Evolutionary conservation across 2,888 invertebrate genomes (phyloP).

Genomic region (Eucriotettix oculatus): DNA sequence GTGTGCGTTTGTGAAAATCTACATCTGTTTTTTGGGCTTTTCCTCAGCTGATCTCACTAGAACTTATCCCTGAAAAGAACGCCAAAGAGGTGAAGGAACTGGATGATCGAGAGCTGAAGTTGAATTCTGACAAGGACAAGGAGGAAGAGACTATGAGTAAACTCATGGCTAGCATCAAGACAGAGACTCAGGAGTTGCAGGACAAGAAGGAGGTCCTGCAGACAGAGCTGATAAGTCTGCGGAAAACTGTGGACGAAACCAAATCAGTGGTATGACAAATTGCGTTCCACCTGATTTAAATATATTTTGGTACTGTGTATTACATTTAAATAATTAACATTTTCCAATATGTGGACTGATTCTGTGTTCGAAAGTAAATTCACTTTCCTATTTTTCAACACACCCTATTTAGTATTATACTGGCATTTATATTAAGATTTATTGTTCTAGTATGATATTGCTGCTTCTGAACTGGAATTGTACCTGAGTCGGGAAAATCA

Average conservation of each 20-base stretch:
- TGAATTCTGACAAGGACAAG: conserved; percentile 30
- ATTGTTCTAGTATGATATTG: too few species aligned
- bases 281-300: too few species aligned
- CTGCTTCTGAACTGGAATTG: too few species aligned
- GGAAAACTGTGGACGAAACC: conserved; percentile 44
- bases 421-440: too few species aligned
- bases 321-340: too few species aligned
- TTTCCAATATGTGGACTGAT: too few species aligned
- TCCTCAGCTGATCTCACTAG: conserved; percentile 27
- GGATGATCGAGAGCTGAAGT: conserved; percentile 35
- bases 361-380: too few species aligned
- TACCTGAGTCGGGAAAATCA: too few species aligned
- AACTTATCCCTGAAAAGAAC: conserved; percentile 55
- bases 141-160: conserved; percentile 38
- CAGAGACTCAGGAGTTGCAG: conserved; percentile 51
- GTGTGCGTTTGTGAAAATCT: background rate
- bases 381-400: too few species aligned
- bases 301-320: too few species aligned
- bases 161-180: conserved; percentile 44
- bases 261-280: conserved; percentile 32
- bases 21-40: background rate
- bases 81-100: conserved; percentile 48
- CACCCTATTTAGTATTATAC: too few species aligned
- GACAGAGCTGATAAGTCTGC: conserved; percentile 47
- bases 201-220: conserved; percentile 52